Evolutionary conservation across 2,888 invertebrate species (phyloP), one percentile per base, ranked within the genome.

Genomic region (Eristalis tenax): DNA sequence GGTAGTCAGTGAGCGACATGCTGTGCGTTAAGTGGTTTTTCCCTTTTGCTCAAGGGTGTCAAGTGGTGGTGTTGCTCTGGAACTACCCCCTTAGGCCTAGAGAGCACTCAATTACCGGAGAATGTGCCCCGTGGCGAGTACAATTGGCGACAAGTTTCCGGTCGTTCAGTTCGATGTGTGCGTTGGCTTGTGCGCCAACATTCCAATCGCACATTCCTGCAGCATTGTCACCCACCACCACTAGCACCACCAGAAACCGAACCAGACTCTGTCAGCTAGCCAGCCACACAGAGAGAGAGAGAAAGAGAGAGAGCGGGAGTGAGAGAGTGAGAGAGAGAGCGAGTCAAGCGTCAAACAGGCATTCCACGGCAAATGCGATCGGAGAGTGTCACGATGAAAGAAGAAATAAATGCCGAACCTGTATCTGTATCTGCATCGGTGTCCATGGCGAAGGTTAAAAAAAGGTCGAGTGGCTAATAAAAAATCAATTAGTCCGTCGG

Each of bases 61-160:
- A 83, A 83, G 8, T 73, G 74, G 70, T 74, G 80, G 57, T 80
- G 43, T 50, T 57, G 66, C 50, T 61, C 32, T 65, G 56, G 65
- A 70, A 73, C 64, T 74, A 75, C 22, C 83, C 83, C 86, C 71
- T 83, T 63, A 83, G 79, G 79, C 59, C 59, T 15, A 28, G 5
- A 75, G 75, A 87, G 76, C 75, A 83, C 87, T 87, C 76, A 87
- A 87, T 87, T 87, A 87, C 64, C 28, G 18, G 26, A 18, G 61
- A 79, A 59, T 80, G 13, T 59, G 76, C 66, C 79, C 79, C 87
- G 82, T 86, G 70, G 68, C 74, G 50, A n/a, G 13, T 59, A 75
- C 66, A 71, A 87, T 90, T 90, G 91, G 91, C 91, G 91, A 90
- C 91, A 90, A 88, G 89, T 90, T 90, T 90, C 90, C 90, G 91